Base-by-base conservation (phyloP, 2,888 invertebrate genomes). In the Antheraea yamamai region DNA sequence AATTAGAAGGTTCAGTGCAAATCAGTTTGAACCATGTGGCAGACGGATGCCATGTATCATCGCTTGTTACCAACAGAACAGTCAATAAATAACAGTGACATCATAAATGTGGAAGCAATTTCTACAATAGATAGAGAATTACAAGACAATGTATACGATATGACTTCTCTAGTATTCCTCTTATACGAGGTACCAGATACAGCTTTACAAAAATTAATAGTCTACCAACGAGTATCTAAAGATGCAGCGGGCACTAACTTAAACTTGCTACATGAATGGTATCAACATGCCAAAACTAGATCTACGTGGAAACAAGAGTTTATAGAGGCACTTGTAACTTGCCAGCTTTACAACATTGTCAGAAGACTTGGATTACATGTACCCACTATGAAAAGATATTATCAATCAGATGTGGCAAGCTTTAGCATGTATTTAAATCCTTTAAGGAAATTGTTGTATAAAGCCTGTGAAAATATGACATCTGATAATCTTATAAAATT, bases 121-220 rank as follows among this genome's bases (percentile, higher is more conserved):
- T 81, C 87, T 58, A 85, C 88, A 80, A 87, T 94, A 72, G 92
- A 95, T 84, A 92, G 89, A 76, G 92, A 94, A 77, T 79, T 94
- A 52, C 87, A 79, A 64, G 80, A 82, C 7, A 82, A 91, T 75
- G 81, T 90, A 0, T 88, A 89, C 77, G 94, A 95, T 77, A 82
- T 93, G 79, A 87, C 88, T 61, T 94, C 94, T 4, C 79, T 95
- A 26, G 94, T 94, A 35, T 95, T 94, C 79, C 85, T 95, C 10
- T 79, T 95, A 4, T 95, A 95, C 75, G 91, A 94, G 70, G 83
- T 89, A 18, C 92, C 94, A 0, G 90, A 92, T 76, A 93, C 92
- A 3, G 94, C 94, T 6, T 81, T 94, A 71, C 90, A 94, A 79
- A 85, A 91, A 16, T 85, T 94, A 10, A 84, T 87, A 58, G 87